Percentiles rank a stretch among this genome's conserved stretches.
These are phyloP conservation scores for Leptinotarsa tumamoca DNA, from an alignment of 2,888 invertebrate species.

Conservation along the genomic window DNA sequence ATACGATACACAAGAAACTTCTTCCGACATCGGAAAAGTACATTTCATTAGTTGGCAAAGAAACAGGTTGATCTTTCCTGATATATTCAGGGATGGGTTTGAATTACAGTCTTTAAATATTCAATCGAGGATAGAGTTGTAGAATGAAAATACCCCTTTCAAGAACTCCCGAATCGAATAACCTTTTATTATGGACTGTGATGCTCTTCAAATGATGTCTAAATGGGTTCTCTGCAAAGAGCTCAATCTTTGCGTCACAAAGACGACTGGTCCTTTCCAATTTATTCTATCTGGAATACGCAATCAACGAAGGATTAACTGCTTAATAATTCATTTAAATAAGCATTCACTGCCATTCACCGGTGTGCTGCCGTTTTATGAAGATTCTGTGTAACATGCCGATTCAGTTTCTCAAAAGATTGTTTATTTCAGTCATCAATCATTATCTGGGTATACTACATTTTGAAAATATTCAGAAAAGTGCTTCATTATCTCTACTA, in stretches of 20 bases:
- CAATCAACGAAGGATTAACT: background rate
- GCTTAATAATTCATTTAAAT: conserved; percentile 9
- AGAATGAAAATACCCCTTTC: background rate
- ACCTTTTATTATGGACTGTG: background rate
- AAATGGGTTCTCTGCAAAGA: background rate
- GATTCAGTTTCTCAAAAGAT: background rate
- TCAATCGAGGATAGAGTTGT: background rate
- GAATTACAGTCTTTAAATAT: background rate
- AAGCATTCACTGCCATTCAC: background rate
- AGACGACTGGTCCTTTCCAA: conserved; percentile 3
- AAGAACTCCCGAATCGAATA: background rate
- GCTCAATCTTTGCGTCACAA: conserved; percentile 1
- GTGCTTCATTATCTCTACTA: no score
- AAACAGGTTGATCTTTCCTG: no score
- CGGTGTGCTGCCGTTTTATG: background rate
- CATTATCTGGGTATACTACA: no score
- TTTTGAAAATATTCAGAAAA: no score
- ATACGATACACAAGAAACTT: no score
- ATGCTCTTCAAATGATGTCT: background rate
- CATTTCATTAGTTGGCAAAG: no score
- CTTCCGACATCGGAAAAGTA: no score
- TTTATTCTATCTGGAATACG: background rate
- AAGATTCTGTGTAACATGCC: background rate
- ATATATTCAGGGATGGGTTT: background rate
- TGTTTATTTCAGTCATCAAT: background rate